Base-by-base conservation (phyloP, 2,888 invertebrate genomes). In the Acrobasis repandana region DNA sequence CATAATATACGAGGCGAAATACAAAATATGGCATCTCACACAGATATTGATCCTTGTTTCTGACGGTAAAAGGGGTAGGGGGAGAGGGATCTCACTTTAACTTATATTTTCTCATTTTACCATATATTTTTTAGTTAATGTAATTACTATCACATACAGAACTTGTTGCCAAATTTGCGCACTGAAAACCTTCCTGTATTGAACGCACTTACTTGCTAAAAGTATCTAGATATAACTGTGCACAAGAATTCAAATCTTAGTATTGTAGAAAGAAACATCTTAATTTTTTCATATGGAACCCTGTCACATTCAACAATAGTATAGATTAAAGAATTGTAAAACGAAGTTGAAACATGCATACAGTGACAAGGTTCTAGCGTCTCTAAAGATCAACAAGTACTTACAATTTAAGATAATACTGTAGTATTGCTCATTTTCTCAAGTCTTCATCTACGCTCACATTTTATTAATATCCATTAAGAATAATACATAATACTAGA, bases 361-460 rank as follows among this genome's bases (percentile, higher is more conserved):
- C 6, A 15, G 34, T 49, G 28, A 58, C 49, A 56, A 54, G 49
- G 28, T 62, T 56, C 38, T 57, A 57, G 20, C 43, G 33, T n/a
- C 18, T 59, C 20, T 57, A 58, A 33, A 61, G 49, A 43, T 60
- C 48, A 47, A 52, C 50, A 36, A 54, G 11, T 28, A 43, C 34
- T 16, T 16, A 15, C 28, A 52, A 52, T n/a, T 28, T 49, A 48
- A 48, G n/a, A 48, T 54, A 54, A 49, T 58, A 36, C 48, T 51
- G 50, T n/a, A 57, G n/a, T 58, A 58, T 57, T 61, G 50, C 43
- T 59, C 49, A 18, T n/a, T 59, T 61, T 56, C 58, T 10, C 38
- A 54, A 54, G 54, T 54, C 34, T 36, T 56, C 65, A 63, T 38
- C 20, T 61, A 36, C 33, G 34, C 34, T 58, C 62, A 58, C 58